phyloP scores from a whole-genome alignment of 2,797 vertebrate genomes.

The Epinephelus malabaricus region DNA sequence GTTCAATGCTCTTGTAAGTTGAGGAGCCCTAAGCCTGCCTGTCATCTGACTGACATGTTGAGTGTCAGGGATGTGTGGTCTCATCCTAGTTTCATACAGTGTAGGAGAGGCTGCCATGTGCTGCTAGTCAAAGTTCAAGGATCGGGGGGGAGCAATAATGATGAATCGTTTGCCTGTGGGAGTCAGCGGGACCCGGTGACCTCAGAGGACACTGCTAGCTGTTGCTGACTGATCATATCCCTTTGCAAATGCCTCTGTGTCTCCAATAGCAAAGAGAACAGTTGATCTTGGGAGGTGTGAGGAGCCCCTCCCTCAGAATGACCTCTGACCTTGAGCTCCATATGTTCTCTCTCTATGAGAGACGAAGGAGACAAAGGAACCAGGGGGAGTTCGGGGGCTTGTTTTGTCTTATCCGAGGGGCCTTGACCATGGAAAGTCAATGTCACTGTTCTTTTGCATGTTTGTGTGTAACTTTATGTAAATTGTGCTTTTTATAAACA shows the following conservation, averaged over 20 bases:
- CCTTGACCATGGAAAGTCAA: conserved; percentile 13
- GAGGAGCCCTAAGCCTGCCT: conserved; percentile 4
- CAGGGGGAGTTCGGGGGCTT: conserved; percentile 1
- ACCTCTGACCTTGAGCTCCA: conserved; percentile 61
- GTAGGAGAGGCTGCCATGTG: background rate
- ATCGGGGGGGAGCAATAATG: background rate
- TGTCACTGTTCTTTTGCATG: background rate
- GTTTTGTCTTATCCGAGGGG: conserved; percentile 19
- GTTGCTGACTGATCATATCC: conserved; percentile 13
- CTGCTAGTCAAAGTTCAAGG: conserved; percentile 25
- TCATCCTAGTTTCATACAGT: background rate
- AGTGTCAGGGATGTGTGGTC: conserved; percentile 1
- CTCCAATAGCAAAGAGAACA: conserved; percentile 42
- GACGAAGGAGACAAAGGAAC: conserved; percentile 44
- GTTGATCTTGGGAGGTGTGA: conserved; percentile 21
- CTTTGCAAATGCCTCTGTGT: background rate
- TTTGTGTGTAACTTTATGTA: background rate
- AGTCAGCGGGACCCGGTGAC: conserved; percentile 1
- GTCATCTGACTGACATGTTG: conserved; percentile 3
- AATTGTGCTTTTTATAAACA: background rate
- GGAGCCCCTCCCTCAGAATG: conserved; percentile 24
- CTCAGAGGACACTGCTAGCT: conserved; percentile 28
- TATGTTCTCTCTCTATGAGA: conserved; percentile 54
- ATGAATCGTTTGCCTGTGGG: conserved; percentile 31
- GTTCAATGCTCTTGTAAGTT: background rate